These are phyloP conservation scores for Anagrus nilaparvatae DNA, from an alignment of 1,140 invertebrate species.

Conservation along the genomic window DNA sequence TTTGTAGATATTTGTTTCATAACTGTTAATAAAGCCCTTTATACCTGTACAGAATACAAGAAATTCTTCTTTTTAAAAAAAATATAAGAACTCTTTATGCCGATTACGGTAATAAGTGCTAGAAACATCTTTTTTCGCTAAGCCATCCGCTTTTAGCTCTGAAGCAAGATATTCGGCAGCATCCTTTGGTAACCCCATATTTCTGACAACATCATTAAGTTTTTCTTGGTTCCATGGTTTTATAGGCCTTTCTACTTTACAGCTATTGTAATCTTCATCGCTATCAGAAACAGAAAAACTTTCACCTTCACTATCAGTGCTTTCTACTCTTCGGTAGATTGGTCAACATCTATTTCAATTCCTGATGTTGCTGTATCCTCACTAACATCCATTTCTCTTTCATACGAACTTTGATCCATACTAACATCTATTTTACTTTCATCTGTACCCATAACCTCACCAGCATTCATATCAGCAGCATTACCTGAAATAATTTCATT, in stretches of 20 bases:
- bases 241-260: conserved; percentile 4
- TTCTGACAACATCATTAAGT: conserved; percentile 25
- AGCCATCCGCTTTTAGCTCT: conserved; percentile 15
- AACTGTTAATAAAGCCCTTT: conserved; percentile 3
- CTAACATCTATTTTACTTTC: too few relatives aligned
- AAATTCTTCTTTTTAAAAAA: conserved; percentile 7
- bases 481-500: not conserved
- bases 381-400: too few relatives aligned
- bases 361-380: not conserved
- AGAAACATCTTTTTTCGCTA: not conserved
- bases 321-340: conserved; percentile 4
- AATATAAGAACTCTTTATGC: conserved; percentile 1
- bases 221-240: conserved; percentile 14
- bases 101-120: conserved; percentile 2
- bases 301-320: conserved; percentile 2
- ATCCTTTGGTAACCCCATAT: conserved; percentile 26
- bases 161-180: conserved; percentile 25
- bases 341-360: conserved; percentile 5
- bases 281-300: conserved; percentile 4
- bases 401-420: too few relatives aligned
- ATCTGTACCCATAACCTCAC: too few relatives aligned
- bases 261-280: not conserved
- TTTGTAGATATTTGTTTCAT: conserved; percentile 4
- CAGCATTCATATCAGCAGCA: conserved; percentile 2
- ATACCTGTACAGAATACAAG: conserved; percentile 6